Base-by-base conservation (phyloP, 2,888 invertebrate genomes). In the Rhyacophila evoluta region DNA sequence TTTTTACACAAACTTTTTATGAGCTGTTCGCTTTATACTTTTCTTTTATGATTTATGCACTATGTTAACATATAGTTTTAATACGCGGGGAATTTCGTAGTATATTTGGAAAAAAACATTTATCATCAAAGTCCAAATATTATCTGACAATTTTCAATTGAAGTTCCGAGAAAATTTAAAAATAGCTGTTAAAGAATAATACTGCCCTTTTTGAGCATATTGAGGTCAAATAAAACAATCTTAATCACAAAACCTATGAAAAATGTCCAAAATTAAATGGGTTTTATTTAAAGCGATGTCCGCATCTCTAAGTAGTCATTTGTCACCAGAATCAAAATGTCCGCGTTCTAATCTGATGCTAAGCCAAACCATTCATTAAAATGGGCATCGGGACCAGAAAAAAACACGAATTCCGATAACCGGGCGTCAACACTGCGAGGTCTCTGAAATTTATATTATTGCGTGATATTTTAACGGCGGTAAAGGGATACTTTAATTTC, bases 291-390 rank as follows among this genome's bases (percentile, higher is more conserved):
- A 69, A 69, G n/a, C n/a, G 27, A 69, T 69, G 69, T 69, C 69
- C 69, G 12, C 69, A 69, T 33, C 27, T 33, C 4, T 6, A 55
- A 55, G n/a, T n/a, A 29, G n/a, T 28, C 69, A 69, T 69, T 69
- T 69, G 69, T 69, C 69, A 69, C 69, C 1, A 33, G 69, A n/a
- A 4, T 33, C n/a, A 41, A 41, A 41, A 41, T 41, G 41, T 41
- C 69, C 69, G 12, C 29, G 29, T n/a, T 33, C 29, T 69, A 27
- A 69, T 69, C 69, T 10, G 69, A 69, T 69, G 1, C 33, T 5
- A 69, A 69, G 5, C 69, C 12, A 69, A 29, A 15, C 69, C 69
- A 69, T 69, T 69, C 28, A 69, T 69, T 69, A 69, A 69, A 69
- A 69, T 69, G 19, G 29, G 55, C 55, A 55, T 19, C 25, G 19